phyloP scores from a whole-genome alignment of 2,113 vertebrate genomes.

The Chitala chitala region DNA sequence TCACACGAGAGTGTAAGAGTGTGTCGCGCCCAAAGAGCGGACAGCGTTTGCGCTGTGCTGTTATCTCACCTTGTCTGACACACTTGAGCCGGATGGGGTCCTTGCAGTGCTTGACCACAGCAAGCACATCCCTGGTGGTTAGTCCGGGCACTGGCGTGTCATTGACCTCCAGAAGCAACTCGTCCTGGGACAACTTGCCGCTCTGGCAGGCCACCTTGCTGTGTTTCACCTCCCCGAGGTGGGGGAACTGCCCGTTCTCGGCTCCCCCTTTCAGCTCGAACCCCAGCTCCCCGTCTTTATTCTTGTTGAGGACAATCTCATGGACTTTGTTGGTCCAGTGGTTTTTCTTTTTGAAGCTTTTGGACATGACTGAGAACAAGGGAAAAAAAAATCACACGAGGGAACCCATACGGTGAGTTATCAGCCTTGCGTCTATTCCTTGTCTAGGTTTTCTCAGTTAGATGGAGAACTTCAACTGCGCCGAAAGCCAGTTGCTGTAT shows the following conservation, averaged over 20 bases:
- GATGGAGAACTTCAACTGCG: constrained; percentile 47
- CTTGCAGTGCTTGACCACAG: constrained; percentile 96
- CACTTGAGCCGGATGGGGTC: constrained; percentile 96
- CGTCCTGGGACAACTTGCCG: constrained; percentile 87
- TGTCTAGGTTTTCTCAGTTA: constrained; percentile 34
- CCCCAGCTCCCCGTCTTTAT: constrained; percentile 88
- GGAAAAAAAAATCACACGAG: constrained; percentile 43
- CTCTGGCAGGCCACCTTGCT: constrained; percentile 90
- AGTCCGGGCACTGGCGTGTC: constrained; percentile 96
- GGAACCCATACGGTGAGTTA: constrained; percentile 41
- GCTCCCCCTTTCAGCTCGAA: constrained; percentile 94
- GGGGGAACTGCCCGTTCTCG: constrained; percentile 92
- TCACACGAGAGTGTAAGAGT: too few relatives aligned
- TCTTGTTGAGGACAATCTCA: constrained; percentile 83
- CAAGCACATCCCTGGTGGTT: constrained; percentile 91
- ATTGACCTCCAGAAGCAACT: constrained; percentile 96
- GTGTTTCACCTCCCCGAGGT: constrained; percentile 89
- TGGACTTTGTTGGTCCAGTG: constrained; percentile 99
- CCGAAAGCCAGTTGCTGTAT: constrained; percentile 48
- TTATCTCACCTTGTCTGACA: constrained; percentile 92
- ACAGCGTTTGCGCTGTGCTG: too few relatives aligned
- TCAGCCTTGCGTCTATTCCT: background rate
- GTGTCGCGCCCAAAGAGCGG: too few relatives aligned
- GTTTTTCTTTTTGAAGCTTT: constrained; percentile 97
- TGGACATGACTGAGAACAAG: constrained; percentile 85